Percentiles rank a stretch among this genome's conserved stretches.
phyloP scores from a whole-genome alignment of 2,113 vertebrate genomes.

The Phoxinus phoxinus region DNA sequence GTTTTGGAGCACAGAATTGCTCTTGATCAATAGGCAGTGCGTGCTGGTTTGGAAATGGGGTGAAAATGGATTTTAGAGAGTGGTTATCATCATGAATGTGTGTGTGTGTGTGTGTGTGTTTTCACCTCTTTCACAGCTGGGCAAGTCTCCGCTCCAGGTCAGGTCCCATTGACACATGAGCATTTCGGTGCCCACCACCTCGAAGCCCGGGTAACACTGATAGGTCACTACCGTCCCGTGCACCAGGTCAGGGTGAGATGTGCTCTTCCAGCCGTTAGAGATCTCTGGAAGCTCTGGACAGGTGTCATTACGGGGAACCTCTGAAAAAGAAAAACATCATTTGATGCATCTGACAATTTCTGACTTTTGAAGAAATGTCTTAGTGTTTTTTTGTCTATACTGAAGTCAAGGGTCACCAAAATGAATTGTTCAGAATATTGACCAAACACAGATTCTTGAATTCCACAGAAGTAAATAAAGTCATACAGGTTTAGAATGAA shows the following conservation, averaged over 20 bases:
- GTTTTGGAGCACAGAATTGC: slow-evolving; percentile 14
- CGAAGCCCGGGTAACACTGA: slow-evolving; percentile 94
- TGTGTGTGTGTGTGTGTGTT: not conserved
- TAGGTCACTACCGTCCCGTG: slow-evolving; percentile 93
- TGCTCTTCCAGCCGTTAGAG: slow-evolving; percentile 91
- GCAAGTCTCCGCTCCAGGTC: slow-evolving; percentile 92
- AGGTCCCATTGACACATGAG: slow-evolving; percentile 98
- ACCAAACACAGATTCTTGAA: too few species aligned
- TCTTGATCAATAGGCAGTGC: slow-evolving; percentile 39
- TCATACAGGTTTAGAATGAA: not conserved
- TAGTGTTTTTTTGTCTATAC: too few species aligned
- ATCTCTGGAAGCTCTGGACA: slow-evolving; percentile 94
- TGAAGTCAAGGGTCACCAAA: not conserved
- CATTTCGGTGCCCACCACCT: slow-evolving; percentile 86
- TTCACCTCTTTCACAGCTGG: slow-evolving; percentile 89
- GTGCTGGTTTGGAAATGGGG: slow-evolving; percentile 12
- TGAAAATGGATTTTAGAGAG: slow-evolving; percentile 30
- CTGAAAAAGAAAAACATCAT: slow-evolving; percentile 65
- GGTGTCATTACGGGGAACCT: slow-evolving; percentile 93
- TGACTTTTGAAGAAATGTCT: not conserved
- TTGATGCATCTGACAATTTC: not conserved
- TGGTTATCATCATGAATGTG: not conserved
- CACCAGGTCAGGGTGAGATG: slow-evolving; percentile 90
- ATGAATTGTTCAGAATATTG: not conserved
- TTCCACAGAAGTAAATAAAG: not conserved